These are phyloP conservation scores for Galleria mellonella DNA, from an alignment of 1,140 invertebrate species.

Conservation along the genomic window DNA sequence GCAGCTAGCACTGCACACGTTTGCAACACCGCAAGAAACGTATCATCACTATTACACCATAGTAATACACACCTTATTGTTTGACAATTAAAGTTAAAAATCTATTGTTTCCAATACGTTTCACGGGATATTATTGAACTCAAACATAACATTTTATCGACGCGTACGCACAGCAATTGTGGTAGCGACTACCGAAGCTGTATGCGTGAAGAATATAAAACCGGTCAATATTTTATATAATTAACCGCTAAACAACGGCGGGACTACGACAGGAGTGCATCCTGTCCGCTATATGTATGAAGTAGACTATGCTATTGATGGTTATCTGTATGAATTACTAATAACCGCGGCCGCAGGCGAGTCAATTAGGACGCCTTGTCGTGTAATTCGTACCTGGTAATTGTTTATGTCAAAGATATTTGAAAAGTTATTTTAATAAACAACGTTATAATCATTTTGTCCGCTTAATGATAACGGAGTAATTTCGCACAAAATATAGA, in stretches of 20 bases:
- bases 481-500: no score
- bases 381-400: no score
- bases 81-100: constrained; percentile 3
- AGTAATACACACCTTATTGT: no score
- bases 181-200: constrained; percentile 26
- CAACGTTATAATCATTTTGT: no score
- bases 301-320: constrained; percentile 11
- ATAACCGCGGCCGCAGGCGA: neutral
- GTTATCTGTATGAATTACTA: neutral
- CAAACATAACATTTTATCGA: constrained; percentile 15
- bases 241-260: constrained; percentile 23
- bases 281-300: constrained; percentile 32
- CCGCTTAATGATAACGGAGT: no score
- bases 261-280: constrained; percentile 20
- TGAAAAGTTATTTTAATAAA: no score
- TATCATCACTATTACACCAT: no score
- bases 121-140: no score
- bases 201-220: constrained; percentile 50
- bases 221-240: constrained; percentile 24
- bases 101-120: no score
- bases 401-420: no score
- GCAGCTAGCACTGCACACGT: constrained; percentile 19
- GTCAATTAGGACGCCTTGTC: no score
- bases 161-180: constrained; percentile 32
- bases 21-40: neutral